Percentiles rank a stretch among this genome's conserved stretches.
phyloP scores from a whole-genome alignment of 2,888 invertebrate species.

The Dryobota labecula region DNA sequence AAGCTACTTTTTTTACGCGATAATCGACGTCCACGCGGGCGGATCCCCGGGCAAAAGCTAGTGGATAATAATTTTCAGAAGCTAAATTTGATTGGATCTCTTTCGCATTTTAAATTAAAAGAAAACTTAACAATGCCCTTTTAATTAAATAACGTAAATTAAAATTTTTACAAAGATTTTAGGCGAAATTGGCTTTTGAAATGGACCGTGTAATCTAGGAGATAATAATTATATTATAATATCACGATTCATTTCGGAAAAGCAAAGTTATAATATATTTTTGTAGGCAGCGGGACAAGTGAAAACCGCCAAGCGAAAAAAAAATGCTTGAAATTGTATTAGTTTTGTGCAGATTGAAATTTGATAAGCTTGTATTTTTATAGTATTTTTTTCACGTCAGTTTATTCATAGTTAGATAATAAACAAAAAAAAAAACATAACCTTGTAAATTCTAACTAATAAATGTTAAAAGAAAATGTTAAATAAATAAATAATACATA shows the following conservation, averaged over 20 bases:
- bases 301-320: background rate
- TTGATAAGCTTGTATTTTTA: background rate
- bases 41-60: no score
- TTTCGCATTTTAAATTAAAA: constrained; percentile 34
- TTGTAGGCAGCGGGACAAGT: constrained; percentile 16
- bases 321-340: background rate
- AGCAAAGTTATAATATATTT: constrained; percentile 56
- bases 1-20: no score
- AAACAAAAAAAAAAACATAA: background rate
- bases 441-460: background rate
- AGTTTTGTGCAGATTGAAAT: background rate
- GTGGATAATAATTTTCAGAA: background rate
- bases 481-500: no score
- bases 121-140: constrained; percentile 22
- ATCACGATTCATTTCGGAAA: constrained; percentile 61
- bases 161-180: constrained; percentile 44
- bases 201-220: constrained; percentile 62
- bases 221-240: constrained; percentile 65
- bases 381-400: background rate
- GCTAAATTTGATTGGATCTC: constrained; percentile 4
- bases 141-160: constrained; percentile 49
- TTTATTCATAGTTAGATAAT: background rate
- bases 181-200: constrained; percentile 58
- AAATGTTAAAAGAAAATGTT: no score
- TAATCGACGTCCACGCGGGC: no score